Conservation (phyloP, 2,113 vertebrate genomes). For the Centropus bengalensis region DNA sequence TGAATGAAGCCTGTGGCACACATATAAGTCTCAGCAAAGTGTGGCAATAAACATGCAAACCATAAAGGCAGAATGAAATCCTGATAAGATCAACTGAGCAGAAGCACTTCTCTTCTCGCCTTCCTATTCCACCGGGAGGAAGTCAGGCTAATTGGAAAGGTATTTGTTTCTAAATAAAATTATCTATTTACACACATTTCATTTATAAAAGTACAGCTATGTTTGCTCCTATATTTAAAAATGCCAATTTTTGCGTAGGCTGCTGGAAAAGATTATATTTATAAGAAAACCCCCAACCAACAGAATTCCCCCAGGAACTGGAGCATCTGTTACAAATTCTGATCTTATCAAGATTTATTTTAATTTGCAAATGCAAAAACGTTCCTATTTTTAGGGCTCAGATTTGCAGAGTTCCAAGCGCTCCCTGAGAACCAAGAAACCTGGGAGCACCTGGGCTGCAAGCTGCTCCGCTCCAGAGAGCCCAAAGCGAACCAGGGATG, state of each 20-base stretch:
- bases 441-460: neutral
- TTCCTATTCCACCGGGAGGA: neutral
- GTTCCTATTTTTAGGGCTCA: neutral
- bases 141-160: neutral
- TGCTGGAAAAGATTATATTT: neutral
- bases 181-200: neutral
- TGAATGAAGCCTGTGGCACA: neutral
- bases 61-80: slow-evolving; percentile 17
- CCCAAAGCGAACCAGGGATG: slow-evolving; percentile 19
- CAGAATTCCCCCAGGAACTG: neutral
- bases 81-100: slow-evolving; percentile 71
- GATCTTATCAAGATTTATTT: slow-evolving; percentile 65
- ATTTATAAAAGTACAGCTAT: neutral
- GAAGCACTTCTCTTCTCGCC: slow-evolving; percentile 27
- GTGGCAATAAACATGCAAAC: slow-evolving; percentile 55
- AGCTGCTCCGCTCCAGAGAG: neutral
- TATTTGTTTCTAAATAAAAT: neutral
- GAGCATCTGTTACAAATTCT: neutral
- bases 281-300: no score
- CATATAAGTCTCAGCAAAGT: neutral
- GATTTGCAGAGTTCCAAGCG: neutral
- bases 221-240: neutral
- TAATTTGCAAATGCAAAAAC: neutral
- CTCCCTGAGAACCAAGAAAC: neutral
- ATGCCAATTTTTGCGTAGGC: accelerated